These are phyloP conservation scores for Drosophila paranaensis DNA, from an alignment of 2,888 invertebrate genomes.

Conservation along the genomic window DNA sequence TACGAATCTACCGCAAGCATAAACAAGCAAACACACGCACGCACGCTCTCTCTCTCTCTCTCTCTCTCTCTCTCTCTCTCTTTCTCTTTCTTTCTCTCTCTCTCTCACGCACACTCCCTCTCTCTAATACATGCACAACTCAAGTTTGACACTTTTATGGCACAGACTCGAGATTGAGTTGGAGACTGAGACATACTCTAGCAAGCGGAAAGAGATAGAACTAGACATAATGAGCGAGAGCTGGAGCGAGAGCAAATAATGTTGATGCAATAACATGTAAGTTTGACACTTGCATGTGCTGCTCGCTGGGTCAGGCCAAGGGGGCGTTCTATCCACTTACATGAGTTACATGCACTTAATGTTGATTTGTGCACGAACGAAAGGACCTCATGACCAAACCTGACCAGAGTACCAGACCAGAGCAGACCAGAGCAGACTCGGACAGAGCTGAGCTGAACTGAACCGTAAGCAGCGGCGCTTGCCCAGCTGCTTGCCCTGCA, in stretches of 20 bases:
- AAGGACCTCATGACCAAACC: conserved; percentile 29
- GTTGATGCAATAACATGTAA: conserved; percentile 77
- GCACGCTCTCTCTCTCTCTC: not conserved
- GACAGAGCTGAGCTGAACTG: not conserved
- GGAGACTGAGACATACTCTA: not conserved
- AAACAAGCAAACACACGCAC: conserved; percentile 17
- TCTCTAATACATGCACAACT: conserved; percentile 11
- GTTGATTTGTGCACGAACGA: conserved; percentile 72
- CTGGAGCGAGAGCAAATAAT: conserved; percentile 55
- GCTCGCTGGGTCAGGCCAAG: not conserved
- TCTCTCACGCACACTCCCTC: conserved; percentile 1
- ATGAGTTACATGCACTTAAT: conserved; percentile 73
- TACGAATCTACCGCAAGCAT: conserved; percentile 40
- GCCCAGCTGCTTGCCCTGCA: conserved; percentile 39
- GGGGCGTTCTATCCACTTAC: conserved; percentile 18
- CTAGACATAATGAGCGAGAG: conserved; percentile 1
- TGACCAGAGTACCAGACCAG: conserved; percentile 27
- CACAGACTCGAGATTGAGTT: conserved; percentile 5
- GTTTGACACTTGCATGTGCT: conserved; percentile 66
- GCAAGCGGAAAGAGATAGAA: not conserved
- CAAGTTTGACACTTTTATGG: conserved; percentile 53
- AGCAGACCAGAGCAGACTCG: conserved; percentile 1
- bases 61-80: not conserved
- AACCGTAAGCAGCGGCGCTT: conserved; percentile 27
- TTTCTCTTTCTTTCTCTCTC: not conserved